Evolutionary conservation across 2,113 vertebrate species (phyloP).

Genomic region (Phaethon lepturus): DNA sequence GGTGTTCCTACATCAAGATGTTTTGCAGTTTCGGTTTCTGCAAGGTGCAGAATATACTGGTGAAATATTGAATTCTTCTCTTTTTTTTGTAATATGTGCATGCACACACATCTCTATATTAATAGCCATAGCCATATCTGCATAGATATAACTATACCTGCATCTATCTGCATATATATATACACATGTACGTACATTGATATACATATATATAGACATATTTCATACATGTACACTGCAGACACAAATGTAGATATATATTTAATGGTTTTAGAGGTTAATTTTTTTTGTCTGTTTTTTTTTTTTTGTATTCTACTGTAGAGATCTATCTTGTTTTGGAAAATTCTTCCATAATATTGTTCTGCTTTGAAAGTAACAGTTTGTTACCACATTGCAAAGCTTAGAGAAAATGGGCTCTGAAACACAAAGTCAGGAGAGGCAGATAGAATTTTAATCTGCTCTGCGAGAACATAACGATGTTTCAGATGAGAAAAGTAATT

Average conservation of each 20-base stretch:
- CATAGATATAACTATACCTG: background rate
- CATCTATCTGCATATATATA: background rate
- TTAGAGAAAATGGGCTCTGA: background rate
- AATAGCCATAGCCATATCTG: background rate
- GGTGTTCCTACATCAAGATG: background rate
- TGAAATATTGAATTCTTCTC: background rate
- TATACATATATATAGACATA: background rate
- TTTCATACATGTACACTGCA: background rate
- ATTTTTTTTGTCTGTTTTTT: background rate
- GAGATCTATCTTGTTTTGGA: background rate
- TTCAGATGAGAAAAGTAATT: slow-evolving; percentile 7
- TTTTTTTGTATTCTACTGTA: background rate
- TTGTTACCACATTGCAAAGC: background rate
- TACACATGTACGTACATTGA: background rate
- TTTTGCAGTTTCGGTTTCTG: background rate
- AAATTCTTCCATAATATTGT: background rate
- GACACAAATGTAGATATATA: background rate
- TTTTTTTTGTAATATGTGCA: background rate
- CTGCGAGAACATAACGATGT: background rate
- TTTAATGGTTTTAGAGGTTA: background rate
- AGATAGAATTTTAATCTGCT: background rate
- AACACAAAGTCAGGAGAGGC: background rate
- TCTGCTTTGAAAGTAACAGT: background rate
- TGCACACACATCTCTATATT: background rate
- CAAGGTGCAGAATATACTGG: background rate